Percentiles rank a stretch among this genome's conserved stretches.
Conservation (phyloP, 30 jellyfish, hydroid and myxozoan genomes). For the Rhopilema esculentum region DNA sequence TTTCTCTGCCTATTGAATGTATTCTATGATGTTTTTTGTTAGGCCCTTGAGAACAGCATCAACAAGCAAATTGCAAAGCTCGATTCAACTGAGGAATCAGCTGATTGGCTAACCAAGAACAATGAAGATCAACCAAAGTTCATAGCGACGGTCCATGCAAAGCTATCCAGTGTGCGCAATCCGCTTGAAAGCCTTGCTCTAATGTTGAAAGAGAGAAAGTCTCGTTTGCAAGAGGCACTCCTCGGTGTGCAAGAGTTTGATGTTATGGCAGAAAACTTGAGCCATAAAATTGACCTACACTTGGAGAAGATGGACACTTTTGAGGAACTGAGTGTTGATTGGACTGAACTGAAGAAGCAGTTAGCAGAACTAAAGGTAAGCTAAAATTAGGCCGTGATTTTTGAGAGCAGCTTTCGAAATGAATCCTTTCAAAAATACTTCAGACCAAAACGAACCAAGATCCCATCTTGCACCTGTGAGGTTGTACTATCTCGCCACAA, state of each 20-base stretch:
- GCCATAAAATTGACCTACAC: conserved; percentile 56
- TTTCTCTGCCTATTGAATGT: too few relatives aligned
- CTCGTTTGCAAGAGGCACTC: conserved; percentile 76
- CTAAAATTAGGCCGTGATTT: neutral
- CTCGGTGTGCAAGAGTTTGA: conserved; percentile 73
- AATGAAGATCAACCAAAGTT: conserved; percentile 85
- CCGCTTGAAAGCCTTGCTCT: conserved; percentile 74
- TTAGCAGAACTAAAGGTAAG: conserved; percentile 73
- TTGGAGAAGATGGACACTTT: conserved; percentile 35
- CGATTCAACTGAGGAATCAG: conserved; percentile 73
- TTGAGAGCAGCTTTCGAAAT: neutral
- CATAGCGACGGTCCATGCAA: conserved; percentile 76
- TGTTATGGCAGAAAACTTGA: conserved; percentile 63
- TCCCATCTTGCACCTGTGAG: too few relatives aligned
- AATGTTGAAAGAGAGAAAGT: conserved; percentile 68
- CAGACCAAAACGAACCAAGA: too few relatives aligned
- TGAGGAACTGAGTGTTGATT: conserved; percentile 75
- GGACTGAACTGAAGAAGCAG: conserved; percentile 74
- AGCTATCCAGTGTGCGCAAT: conserved; percentile 59
- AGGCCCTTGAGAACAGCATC: conserved; percentile 78
- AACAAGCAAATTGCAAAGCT: conserved; percentile 70
- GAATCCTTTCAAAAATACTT: too few relatives aligned
- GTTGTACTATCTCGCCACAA: too few relatives aligned
- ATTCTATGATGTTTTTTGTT: neutral
- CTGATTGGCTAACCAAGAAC: conserved; percentile 80